phyloP scores from a whole-genome alignment of 2,888 invertebrate species.

The Priocnemis perturbator region DNA sequence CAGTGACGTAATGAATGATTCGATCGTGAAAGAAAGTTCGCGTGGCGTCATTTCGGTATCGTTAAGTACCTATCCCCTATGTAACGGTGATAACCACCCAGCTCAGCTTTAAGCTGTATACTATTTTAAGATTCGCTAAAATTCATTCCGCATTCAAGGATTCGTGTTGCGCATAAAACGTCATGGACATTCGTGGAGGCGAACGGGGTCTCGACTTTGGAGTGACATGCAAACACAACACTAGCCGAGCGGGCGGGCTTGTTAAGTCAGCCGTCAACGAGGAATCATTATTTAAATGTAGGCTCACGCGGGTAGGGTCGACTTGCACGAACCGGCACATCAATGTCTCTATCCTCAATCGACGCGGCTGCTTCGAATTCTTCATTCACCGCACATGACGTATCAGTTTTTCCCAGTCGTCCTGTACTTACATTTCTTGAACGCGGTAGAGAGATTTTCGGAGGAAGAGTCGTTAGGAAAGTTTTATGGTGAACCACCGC shows the following conservation, averaged over 20 bases:
- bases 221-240: no score
- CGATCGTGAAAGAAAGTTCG: neutral
- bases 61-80: constrained; percentile 11
- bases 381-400: neutral
- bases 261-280: no score
- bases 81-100: neutral
- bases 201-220: no score
- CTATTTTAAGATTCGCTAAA: constrained; percentile 3
- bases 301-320: no score
- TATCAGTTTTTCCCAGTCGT: constrained; percentile 16
- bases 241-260: no score
- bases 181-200: no score
- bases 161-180: no score
- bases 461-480: constrained; percentile 12
- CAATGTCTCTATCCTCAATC: no score
- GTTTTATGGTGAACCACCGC: constrained; percentile 15
- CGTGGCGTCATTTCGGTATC: neutral
- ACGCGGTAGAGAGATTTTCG: constrained; percentile 24
- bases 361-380: no score
- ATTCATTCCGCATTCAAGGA: neutral
- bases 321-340: no score
- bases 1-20: no score
- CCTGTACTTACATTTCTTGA: constrained; percentile 20
- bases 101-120: constrained; percentile 11
- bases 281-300: no score